Percentiles rank a stretch among this genome's conserved stretches.
Evolutionary conservation across 1,140 invertebrate genomes (phyloP).

Genomic region (Brachionus manjavacas): DNA sequence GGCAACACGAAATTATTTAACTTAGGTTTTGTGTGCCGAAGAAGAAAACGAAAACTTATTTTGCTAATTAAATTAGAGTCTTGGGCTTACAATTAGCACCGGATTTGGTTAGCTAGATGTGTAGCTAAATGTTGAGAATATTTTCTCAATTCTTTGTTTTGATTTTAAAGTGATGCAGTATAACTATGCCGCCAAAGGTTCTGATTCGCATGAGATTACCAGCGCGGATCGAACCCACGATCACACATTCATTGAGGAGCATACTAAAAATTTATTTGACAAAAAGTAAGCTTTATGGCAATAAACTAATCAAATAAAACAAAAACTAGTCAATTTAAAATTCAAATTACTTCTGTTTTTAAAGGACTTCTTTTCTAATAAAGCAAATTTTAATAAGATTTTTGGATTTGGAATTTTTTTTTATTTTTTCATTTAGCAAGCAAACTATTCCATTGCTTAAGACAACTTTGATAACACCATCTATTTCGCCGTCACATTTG

Average conservation of each 20-base stretch:
- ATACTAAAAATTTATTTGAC: not conserved
- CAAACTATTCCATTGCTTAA: not conserved
- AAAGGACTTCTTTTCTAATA: not conserved
- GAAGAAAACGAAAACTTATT: not conserved
- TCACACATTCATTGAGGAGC: not conserved
- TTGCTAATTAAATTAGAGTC: not conserved
- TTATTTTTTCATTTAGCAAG: not conserved
- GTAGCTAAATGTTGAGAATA: not conserved
- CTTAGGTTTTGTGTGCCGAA: not conserved
- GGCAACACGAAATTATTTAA: conserved; percentile 28
- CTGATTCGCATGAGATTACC: not conserved
- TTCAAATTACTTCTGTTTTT: conserved; percentile 18
- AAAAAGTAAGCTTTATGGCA: not conserved
- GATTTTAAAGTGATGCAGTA: not conserved
- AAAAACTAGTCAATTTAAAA: not conserved
- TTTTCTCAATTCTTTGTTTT: not conserved
- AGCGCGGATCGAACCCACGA: not conserved
- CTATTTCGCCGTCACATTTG: not conserved
- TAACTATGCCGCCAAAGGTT: not conserved
- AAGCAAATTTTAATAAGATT: not conserved
- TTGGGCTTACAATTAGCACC: not conserved
- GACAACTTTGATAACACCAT: not conserved
- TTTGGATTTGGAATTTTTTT: not conserved
- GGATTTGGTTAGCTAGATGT: not conserved
- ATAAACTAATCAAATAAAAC: not conserved